These are phyloP conservation scores for Petrocephalus schoutedeni DNA, from an alignment of 2,797 vertebrate genomes.

Conservation along the genomic window DNA sequence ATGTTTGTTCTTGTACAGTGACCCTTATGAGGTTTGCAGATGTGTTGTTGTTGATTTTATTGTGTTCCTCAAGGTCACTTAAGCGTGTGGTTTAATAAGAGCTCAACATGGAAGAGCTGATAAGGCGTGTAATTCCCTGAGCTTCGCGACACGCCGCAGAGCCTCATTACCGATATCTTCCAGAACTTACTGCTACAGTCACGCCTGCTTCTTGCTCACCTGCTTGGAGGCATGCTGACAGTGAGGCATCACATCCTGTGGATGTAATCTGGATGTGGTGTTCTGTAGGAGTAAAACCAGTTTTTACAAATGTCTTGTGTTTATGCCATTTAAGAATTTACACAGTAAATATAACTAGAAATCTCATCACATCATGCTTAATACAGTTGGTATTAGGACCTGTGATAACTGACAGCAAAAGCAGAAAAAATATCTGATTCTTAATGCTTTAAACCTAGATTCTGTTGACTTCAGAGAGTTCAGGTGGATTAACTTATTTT, in stretches of 20 bases:
- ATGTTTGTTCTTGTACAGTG: neutral
- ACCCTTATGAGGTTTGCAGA: neutral
- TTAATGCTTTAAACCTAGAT: neutral
- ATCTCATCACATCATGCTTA: neutral
- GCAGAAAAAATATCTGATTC: neutral
- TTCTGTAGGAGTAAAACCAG: neutral
- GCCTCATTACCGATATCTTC: slow-evolving; percentile 41
- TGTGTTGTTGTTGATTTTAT: neutral
- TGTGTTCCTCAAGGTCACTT: slow-evolving; percentile 4
- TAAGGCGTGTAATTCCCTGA: slow-evolving; percentile 12
- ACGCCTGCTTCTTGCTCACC: neutral
- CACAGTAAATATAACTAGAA: neutral
- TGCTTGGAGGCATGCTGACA: neutral
- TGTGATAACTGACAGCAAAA: neutral
- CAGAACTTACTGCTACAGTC: neutral
- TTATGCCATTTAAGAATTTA: neutral
- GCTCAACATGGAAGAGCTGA: slow-evolving; percentile 73
- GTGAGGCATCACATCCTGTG: neutral
- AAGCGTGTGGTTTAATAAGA: slow-evolving; percentile 28
- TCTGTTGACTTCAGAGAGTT: neutral
- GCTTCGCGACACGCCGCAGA: slow-evolving; percentile 76
- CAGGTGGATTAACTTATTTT: neutral
- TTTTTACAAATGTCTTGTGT: neutral
- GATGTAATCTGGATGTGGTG: neutral
- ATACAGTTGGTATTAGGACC: neutral